Base-by-base conservation (phyloP, 2,888 invertebrate genomes). In the Acleris emargana region DNA sequence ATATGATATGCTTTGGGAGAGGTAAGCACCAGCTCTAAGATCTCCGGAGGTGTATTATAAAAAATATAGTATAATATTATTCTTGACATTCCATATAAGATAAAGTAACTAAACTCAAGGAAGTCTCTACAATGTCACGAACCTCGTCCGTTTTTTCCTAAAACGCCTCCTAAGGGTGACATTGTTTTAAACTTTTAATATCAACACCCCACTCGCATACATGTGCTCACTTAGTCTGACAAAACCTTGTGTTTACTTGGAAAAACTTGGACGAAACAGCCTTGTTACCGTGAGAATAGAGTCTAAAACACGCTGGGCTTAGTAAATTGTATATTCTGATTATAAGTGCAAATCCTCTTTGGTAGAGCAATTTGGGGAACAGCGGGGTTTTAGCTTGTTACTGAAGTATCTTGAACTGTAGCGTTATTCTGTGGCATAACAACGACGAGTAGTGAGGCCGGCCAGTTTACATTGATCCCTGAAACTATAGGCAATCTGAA, bases 261-360 rank as follows among this genome's bases (percentile, higher is more conserved):
- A 66, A 38, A 67, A 68, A 69, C 57, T 59, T 52, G 38, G 22
- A 47, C 18, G n/a, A 54, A 60, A 64, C 22, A 20, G 43, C 58
- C 32, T 43, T 59, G 9, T 13, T 3, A 0, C 11, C 17, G 25
- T 0, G 13, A 22, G 0, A 5, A 32, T 32, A 69, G 53, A 53
- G 71, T 67, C 42, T 53, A 70, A 57, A 68, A 47, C 69, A 2
- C 43, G 2, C 16, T 25, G 55, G n/a, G 4, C 42, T n/a, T 28
- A 32, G n/a, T 20, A 43, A 57, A 68, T 70, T 66, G 64, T 53
- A 28, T 53, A 58, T 64, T 70, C 67, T 72, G 73, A 72, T 67
- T 73, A 62, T 70, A 71, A 74, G 74, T 71, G 69, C 67, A 77
- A 77, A 79, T 78, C 71, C 72, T 74, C 71, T 76, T 80, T 73